Evolutionary conservation across 2,113 vertebrate species (phyloP).

Genomic region (Orycteropus afer): DNA sequence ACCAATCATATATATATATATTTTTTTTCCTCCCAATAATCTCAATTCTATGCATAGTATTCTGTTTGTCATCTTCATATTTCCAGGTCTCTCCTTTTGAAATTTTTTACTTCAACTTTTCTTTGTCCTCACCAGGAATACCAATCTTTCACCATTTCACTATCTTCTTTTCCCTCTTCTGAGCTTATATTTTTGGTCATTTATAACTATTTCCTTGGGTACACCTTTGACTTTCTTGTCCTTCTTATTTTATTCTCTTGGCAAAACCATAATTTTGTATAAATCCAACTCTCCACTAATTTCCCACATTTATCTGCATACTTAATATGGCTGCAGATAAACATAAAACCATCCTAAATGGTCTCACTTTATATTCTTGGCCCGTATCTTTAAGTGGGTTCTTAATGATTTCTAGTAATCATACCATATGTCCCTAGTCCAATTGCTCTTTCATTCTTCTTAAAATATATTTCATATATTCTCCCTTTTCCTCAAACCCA

Average conservation of each 20-base stretch:
- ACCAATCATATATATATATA: too few species aligned
- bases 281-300: not conserved
- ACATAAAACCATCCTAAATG: not conserved
- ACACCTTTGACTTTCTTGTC: not conserved
- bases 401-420: not conserved
- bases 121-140: not conserved
- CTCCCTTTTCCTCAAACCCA: not conserved
- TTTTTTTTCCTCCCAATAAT: not conserved
- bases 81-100: not conserved
- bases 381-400: not conserved
- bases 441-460: not conserved
- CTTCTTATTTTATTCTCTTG: not conserved
- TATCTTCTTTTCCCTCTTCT: not conserved
- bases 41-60: not conserved
- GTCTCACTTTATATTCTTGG: not conserved
- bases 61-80: not conserved
- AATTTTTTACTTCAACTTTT: not conserved
- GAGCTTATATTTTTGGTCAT: not conserved
- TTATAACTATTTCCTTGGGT: not conserved
- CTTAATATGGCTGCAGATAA: not conserved
- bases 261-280: not conserved
- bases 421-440: not conserved
- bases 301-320: not conserved
- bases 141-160: not conserved
- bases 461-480: not conserved